These are phyloP conservation scores for Arenicola marina DNA, from an alignment of 2,888 invertebrate species.

Conservation along the genomic window DNA sequence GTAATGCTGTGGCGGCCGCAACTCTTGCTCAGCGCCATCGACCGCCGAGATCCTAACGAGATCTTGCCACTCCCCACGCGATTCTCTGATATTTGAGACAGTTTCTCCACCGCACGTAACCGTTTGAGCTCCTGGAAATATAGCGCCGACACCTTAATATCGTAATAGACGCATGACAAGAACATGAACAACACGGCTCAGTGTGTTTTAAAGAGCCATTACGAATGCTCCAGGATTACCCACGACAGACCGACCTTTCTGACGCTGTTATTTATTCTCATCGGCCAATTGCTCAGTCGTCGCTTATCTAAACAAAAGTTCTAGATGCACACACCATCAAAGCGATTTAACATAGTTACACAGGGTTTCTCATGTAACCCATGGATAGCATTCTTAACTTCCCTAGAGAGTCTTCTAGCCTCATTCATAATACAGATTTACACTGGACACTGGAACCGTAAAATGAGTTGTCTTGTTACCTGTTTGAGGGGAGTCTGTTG, in stretches of 20 bases:
- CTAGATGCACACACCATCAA: too few species aligned
- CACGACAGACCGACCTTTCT: too few species aligned
- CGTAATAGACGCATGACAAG: too few species aligned
- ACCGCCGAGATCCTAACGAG: constrained; percentile 39
- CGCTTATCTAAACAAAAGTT: too few species aligned
- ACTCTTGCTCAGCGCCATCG: constrained; percentile 41
- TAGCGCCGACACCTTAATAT: too few species aligned
- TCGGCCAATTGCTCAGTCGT: too few species aligned
- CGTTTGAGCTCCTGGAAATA: constrained; percentile 47
- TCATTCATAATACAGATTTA: background rate
- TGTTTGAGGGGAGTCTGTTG: constrained; percentile 46
- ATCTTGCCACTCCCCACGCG: constrained; percentile 10
- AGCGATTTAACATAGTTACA: background rate
- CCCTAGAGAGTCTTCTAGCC: background rate
- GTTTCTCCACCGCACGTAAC: constrained; percentile 48
- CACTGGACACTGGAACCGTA: background rate
- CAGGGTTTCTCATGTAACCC: background rate
- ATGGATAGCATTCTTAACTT: too few species aligned
- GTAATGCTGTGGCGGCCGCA: constrained; percentile 38
- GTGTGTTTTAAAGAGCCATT: too few species aligned
- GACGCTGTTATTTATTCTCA: too few species aligned
- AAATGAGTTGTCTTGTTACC: constrained; percentile 32
- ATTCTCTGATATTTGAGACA: constrained; percentile 36
- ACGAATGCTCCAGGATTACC: too few species aligned
- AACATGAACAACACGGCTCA: too few species aligned